Conservation (phyloP, 2,888 invertebrate species). For the Pedicia rivosa region DNA sequence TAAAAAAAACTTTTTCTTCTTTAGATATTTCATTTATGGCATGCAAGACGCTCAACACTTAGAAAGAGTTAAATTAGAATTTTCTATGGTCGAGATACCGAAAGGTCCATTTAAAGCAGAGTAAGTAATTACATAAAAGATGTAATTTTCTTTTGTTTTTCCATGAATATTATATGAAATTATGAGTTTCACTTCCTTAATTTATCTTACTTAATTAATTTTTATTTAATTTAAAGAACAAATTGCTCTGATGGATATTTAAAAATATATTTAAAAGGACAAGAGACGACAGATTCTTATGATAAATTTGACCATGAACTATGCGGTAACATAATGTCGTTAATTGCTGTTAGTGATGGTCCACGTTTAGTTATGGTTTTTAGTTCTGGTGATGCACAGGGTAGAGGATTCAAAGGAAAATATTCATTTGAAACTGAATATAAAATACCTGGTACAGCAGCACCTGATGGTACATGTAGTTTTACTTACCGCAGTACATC, state of each 20-base stretch:
- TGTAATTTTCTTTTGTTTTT: background rate
- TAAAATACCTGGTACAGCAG: constrained; percentile 85
- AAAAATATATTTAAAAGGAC: constrained; percentile 80
- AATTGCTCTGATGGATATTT: constrained; percentile 82
- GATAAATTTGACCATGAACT: constrained; percentile 88
- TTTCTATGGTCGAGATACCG: constrained; percentile 80
- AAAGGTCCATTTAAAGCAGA: constrained; percentile 53
- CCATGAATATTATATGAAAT: too few relatives aligned
- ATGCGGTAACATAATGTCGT: constrained; percentile 72
- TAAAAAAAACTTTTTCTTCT: too few relatives aligned
- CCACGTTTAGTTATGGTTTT: constrained; percentile 90
- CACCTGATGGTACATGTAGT: constrained; percentile 79
- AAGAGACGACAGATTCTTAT: constrained; percentile 82
- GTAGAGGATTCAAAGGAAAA: constrained; percentile 70
- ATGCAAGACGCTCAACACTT: constrained; percentile 94
- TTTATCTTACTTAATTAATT: background rate
- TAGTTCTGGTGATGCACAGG: constrained; percentile 81
- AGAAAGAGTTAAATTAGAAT: constrained; percentile 82
- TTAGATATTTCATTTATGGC: constrained; percentile 89
- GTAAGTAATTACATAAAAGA: constrained; percentile 37
- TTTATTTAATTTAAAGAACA: constrained; percentile 17
- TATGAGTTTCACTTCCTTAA: background rate
- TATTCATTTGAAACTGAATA: constrained; percentile 56
- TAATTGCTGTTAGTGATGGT: constrained; percentile 72
- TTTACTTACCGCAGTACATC: constrained; percentile 83